These are phyloP conservation scores for Bombus confusus DNA, from an alignment of 1,140 invertebrate genomes.

Conservation along the genomic window DNA sequence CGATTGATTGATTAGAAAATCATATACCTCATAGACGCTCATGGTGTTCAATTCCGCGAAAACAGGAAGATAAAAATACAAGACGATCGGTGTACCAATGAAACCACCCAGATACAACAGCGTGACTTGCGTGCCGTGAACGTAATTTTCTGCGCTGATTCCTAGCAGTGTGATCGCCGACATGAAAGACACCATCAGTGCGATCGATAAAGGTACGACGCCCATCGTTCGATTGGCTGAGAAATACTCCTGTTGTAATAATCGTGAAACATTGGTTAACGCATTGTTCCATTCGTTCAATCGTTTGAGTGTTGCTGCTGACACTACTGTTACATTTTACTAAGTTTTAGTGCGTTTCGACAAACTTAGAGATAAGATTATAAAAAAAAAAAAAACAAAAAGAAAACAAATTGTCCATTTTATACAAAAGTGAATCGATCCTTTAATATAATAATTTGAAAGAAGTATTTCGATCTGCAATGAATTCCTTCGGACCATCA, in stretches of 20 bases:
- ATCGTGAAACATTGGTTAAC: slow-evolving; percentile 8
- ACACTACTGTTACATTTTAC: too few species aligned
- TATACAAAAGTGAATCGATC: too few species aligned
- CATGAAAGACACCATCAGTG: slow-evolving; percentile 96
- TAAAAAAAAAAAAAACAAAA: too few species aligned
- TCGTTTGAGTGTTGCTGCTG: too few species aligned
- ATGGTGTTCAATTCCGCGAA: slow-evolving; percentile 93
- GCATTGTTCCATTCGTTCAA: too few species aligned
- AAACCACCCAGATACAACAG: slow-evolving; percentile 90
- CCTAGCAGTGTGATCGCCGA: slow-evolving; percentile 95
- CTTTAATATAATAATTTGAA: too few species aligned
- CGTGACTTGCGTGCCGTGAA: slow-evolving; percentile 90
- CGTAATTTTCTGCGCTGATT: slow-evolving; percentile 92
- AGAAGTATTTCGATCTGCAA: too few species aligned
- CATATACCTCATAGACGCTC: slow-evolving; percentile 92
- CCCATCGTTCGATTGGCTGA: slow-evolving; percentile 91
- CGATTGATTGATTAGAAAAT: neutral
- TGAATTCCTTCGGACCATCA: neutral
- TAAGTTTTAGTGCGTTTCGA: too few species aligned
- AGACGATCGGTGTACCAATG: slow-evolving; percentile 89
- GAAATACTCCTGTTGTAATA: slow-evolving; percentile 88
- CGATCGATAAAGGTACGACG: slow-evolving; percentile 91
- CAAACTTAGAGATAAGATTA: too few species aligned
- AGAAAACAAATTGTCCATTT: neutral
- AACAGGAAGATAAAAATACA: slow-evolving; percentile 93